Percentiles rank a stretch among this genome's conserved stretches.
Evolutionary conservation across 2,113 vertebrate genomes (phyloP).

Genomic region (Ursus arctos): DNA sequence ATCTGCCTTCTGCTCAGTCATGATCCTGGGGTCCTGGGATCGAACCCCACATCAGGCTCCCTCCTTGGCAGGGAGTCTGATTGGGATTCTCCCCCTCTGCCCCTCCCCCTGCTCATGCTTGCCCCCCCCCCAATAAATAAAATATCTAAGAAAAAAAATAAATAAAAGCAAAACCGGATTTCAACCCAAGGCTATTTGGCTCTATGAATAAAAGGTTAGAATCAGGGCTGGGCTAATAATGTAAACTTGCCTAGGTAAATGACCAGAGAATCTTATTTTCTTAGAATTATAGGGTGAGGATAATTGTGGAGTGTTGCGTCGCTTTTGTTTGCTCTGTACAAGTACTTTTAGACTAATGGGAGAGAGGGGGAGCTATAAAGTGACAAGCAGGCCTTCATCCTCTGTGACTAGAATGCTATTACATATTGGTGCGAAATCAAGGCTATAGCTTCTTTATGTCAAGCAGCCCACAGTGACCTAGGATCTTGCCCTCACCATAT

Average conservation of each 20-base stretch:
- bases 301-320: neutral
- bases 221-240: neutral
- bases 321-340: neutral
- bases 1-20: no score
- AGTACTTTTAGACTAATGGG: neutral
- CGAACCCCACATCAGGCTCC: no score
- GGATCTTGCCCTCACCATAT: neutral
- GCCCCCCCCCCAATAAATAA: no score
- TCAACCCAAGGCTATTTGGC: neutral
- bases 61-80: no score
- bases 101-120: no score
- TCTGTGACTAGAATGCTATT: neutral
- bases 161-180: neutral
- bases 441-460: neutral
- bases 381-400: neutral
- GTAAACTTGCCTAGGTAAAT: neutral
- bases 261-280: neutral
- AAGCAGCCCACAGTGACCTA: neutral
- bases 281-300: neutral
- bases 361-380: neutral
- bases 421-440: neutral
- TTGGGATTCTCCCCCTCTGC: no score
- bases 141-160: no score
- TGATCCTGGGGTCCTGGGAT: no score
- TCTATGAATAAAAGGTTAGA: neutral